phyloP scores from a whole-genome alignment of 2,113 vertebrate species.

The Fulica atra region DNA sequence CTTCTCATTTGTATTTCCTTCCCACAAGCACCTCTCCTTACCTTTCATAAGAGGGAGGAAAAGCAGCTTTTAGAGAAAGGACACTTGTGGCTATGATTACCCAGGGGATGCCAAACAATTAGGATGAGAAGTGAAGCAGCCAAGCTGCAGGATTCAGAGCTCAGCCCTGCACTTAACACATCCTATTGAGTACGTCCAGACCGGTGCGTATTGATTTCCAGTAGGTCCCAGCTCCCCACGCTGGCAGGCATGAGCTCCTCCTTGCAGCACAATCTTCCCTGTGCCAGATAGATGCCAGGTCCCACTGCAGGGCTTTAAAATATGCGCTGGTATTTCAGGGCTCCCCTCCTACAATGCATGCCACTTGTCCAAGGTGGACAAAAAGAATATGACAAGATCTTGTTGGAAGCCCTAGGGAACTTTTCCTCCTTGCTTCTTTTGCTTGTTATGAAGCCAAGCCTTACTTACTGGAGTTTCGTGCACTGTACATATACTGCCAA shows the following conservation, averaged over 20 bases:
- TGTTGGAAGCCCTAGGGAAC: neutral
- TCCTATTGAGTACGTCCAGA: neutral
- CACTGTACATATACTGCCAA: neutral
- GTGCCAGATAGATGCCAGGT: neutral
- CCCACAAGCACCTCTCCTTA: neutral
- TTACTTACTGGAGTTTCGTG: neutral
- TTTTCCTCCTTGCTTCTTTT: neutral
- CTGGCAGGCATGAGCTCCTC: neutral
- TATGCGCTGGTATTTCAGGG: neutral
- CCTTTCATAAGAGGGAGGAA: neutral
- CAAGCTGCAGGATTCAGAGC: neutral
- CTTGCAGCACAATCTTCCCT: neutral
- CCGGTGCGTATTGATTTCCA: neutral
- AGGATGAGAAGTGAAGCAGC: neutral
- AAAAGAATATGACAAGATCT: neutral
- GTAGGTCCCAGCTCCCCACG: neutral
- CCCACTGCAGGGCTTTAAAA: neutral
- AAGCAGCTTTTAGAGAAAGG: neutral
- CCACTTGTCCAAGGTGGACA: neutral
- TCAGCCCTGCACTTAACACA: neutral
- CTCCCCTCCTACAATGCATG: neutral
- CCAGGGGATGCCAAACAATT: neutral
- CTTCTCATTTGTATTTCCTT: neutral
- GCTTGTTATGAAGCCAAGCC: neutral
- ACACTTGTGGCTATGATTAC: neutral